These are phyloP conservation scores for Stegodyphus mimosarum DNA, from an alignment of 1,140 invertebrate species.

Conservation along the genomic window DNA sequence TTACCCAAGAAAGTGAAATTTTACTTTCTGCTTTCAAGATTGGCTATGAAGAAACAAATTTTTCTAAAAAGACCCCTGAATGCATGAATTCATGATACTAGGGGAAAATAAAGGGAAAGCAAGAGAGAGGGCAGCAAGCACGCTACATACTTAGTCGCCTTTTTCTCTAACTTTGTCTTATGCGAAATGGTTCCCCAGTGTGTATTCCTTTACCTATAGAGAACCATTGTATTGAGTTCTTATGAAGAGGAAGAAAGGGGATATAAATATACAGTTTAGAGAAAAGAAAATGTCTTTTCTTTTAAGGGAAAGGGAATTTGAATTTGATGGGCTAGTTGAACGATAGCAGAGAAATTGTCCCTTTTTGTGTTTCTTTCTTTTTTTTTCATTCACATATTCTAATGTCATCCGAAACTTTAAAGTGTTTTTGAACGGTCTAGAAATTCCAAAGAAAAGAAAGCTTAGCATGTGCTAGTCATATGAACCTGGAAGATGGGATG, in stretches of 20 bases:
- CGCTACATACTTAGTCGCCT: conserved; percentile 7
- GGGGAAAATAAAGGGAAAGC: too few species aligned
- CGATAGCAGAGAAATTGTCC: conserved; percentile 24
- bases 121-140: not conserved
- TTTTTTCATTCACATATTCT: conserved; percentile 34
- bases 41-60: conserved; percentile 55
- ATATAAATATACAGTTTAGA: conserved; percentile 59
- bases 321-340: conserved; percentile 56
- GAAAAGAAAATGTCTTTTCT: conserved; percentile 34
- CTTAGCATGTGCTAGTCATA: not conserved
- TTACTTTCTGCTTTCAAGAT: conserved; percentile 42
- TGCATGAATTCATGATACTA: conserved; percentile 53
- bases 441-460: not conserved
- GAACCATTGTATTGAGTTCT: conserved; percentile 32
- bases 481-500: not conserved
- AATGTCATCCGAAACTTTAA: conserved; percentile 60
- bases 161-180: conserved; percentile 19
- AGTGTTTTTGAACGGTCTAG: conserved; percentile 56
- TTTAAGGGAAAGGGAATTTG: conserved; percentile 38
- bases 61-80: conserved; percentile 22
- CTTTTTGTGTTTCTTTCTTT: not conserved
- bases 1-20: conserved; percentile 57
- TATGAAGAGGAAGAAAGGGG: not conserved
- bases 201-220: conserved; percentile 55
- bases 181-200: conserved; percentile 42